Conservation (phyloP, 2,888 invertebrate genomes). For the Drosophila austrosaltans region DNA sequence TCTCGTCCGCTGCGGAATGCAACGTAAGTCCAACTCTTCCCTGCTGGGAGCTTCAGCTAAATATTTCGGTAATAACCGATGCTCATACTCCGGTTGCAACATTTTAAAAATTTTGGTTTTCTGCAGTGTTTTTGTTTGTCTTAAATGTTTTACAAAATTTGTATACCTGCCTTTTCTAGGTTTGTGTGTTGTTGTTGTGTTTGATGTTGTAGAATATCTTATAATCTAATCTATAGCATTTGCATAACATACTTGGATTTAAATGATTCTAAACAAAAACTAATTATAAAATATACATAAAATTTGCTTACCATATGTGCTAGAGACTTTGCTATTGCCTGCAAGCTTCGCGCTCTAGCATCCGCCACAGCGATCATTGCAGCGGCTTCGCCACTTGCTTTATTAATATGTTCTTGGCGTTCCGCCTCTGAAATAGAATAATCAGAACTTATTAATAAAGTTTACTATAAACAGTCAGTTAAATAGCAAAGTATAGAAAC, state of each 20-base stretch:
- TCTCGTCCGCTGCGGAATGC: slow-evolving; percentile 30
- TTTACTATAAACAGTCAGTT: neutral
- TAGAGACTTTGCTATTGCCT: slow-evolving; percentile 88
- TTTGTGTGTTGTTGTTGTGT: slow-evolving; percentile 11
- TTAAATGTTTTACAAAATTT: neutral
- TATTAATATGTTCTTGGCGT: slow-evolving; percentile 96
- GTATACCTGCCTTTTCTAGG: neutral
- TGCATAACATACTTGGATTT: slow-evolving; percentile 4
- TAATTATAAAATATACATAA: neutral
- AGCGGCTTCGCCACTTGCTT: slow-evolving; percentile 95
- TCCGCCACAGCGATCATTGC: slow-evolving; percentile 96
- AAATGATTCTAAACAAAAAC: too few species aligned
- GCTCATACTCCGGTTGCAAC: slow-evolving; percentile 45
- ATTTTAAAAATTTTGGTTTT: slow-evolving; percentile 16
- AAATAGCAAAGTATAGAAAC: neutral
- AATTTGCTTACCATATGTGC: slow-evolving; percentile 48
- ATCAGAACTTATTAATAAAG: neutral
- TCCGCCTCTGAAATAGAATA: slow-evolving; percentile 89
- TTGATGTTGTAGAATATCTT: slow-evolving; percentile 14
- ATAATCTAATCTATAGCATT: neutral
- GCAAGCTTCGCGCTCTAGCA: slow-evolving; percentile 93
- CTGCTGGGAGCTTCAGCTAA: neutral
- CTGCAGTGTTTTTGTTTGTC: neutral
- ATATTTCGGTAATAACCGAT: slow-evolving; percentile 25
- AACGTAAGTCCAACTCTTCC: slow-evolving; percentile 33